These are phyloP conservation scores for Pandemis heparana DNA, from an alignment of 2,888 invertebrate genomes.

Conservation along the genomic window DNA sequence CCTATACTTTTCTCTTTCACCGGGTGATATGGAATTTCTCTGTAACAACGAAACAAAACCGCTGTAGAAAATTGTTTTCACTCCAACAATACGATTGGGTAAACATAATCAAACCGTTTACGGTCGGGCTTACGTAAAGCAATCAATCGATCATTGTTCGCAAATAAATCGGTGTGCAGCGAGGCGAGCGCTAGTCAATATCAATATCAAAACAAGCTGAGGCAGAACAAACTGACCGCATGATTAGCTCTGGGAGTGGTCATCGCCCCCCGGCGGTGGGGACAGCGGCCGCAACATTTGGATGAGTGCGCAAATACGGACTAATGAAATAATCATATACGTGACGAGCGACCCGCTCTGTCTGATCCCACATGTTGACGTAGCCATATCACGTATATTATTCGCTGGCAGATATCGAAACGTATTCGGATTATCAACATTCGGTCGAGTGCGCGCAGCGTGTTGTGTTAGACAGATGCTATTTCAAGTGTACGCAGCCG, in stretches of 20 bases:
- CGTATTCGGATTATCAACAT: conserved; percentile 66
- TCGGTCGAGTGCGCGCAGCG: conserved; percentile 65
- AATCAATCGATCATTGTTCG: conserved; percentile 85
- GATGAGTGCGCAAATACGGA: conserved; percentile 82
- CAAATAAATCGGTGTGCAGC: conserved; percentile 83
- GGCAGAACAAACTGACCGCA: conserved; percentile 86
- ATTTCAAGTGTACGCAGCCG: conserved; percentile 64
- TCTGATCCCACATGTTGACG: conserved; percentile 75
- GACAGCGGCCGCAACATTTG: conserved; percentile 71
- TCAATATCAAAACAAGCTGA: conserved; percentile 86
- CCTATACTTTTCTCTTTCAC: conserved; percentile 93
- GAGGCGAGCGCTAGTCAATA: conserved; percentile 83
- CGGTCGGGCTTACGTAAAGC: conserved; percentile 76
- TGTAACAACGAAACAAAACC: conserved; percentile 77
- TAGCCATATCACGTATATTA: conserved; percentile 52
- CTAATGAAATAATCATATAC: conserved; percentile 86
- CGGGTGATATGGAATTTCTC: conserved; percentile 95
- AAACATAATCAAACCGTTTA: conserved; percentile 84
- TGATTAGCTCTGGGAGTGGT: conserved; percentile 85
- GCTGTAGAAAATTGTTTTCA: conserved; percentile 49
- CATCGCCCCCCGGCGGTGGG: conserved; percentile 68
- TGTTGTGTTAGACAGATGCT: conserved; percentile 65
- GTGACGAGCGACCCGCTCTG: conserved; percentile 76
- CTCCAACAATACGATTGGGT: conserved; percentile 66
- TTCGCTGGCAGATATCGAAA: conserved; percentile 51